Percentiles rank a stretch among this genome's conserved stretches.
These are phyloP conservation scores for Ficedula albicollis DNA, from an alignment of 2,797 vertebrate genomes.

Conservation along the genomic window DNA sequence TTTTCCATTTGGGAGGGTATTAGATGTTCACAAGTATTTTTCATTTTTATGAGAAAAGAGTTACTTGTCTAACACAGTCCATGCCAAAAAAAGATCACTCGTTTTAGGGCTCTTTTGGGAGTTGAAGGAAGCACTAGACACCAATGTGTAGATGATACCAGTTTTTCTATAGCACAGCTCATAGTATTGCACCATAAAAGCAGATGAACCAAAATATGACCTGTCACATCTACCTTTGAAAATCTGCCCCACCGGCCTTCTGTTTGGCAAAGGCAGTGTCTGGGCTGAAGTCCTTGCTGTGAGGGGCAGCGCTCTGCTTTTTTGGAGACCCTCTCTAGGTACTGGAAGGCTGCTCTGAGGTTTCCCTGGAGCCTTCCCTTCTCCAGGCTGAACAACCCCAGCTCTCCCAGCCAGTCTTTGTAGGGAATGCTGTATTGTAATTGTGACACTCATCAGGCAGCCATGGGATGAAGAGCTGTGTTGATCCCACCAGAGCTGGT, in stretches of 20 bases:
- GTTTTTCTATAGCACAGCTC: neutral
- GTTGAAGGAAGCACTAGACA: neutral
- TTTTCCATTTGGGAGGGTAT: neutral
- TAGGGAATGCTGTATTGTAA: rapidly evolving
- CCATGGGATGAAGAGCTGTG: neutral
- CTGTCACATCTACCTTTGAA: neutral
- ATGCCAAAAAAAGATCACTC: neutral
- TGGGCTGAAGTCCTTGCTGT: neutral
- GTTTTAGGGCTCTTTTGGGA: neutral
- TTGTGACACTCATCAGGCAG: neutral
- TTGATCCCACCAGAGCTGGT: neutral
- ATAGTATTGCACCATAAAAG: neutral
- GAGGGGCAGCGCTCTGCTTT: neutral
- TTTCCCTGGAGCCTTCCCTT: neutral
- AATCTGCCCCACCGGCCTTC: neutral
- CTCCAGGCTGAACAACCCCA: neutral
- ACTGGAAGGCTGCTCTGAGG: neutral
- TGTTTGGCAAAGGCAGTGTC: neutral
- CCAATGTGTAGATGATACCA: neutral
- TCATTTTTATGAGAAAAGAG: neutral
- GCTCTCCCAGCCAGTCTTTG: too few relatives aligned
- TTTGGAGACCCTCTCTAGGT: neutral
- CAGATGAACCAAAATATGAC: neutral
- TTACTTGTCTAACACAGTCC: neutral
- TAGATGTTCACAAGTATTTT: neutral